These are phyloP conservation scores for Hypolimnas misippus DNA, from an alignment of 2,888 invertebrate species.

Conservation along the genomic window DNA sequence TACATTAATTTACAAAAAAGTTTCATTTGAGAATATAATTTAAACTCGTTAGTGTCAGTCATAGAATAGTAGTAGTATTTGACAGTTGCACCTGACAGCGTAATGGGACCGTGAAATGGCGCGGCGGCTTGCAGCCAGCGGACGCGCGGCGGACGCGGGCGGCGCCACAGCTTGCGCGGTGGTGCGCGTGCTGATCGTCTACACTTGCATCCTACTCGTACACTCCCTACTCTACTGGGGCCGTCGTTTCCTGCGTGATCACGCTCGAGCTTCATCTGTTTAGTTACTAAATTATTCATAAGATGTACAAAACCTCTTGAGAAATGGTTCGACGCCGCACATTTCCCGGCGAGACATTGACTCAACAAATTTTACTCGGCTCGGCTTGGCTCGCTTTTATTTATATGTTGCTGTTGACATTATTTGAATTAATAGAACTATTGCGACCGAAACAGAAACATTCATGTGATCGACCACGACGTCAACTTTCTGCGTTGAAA, in stretches of 20 bases:
- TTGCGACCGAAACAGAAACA: conserved; percentile 53
- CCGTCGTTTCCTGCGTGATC: conserved; percentile 51
- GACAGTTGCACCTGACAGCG: neutral
- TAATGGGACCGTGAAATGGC: neutral
- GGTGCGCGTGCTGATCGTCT: conserved; percentile 56
- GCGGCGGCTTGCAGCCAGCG: conserved; percentile 47
- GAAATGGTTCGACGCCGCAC: conserved; percentile 34
- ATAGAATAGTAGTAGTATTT: too few species aligned
- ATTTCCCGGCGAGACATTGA: conserved; percentile 50
- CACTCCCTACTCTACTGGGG: conserved; percentile 64
- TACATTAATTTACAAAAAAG: too few species aligned
- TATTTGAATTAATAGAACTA: conserved; percentile 60
- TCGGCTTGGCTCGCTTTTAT: conserved; percentile 54
- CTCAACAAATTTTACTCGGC: conserved; percentile 47
- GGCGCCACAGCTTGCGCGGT: conserved; percentile 48
- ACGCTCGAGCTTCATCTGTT: conserved; percentile 22
- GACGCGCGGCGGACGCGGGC: conserved; percentile 31
- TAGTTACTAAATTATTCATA: neutral
- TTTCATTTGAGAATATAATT: too few species aligned
- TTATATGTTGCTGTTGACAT: conserved; percentile 57
- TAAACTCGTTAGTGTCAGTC: neutral
- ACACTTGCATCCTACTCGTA: conserved; percentile 57
- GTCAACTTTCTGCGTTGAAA: neutral
- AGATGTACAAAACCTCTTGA: neutral
- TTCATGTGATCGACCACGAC: neutral